A percentile compares a stretch with the other conserved stretches of the same genome.
phyloP scores from a whole-genome alignment of 2,797 vertebrate species.

The Vireo griseus region DNA sequence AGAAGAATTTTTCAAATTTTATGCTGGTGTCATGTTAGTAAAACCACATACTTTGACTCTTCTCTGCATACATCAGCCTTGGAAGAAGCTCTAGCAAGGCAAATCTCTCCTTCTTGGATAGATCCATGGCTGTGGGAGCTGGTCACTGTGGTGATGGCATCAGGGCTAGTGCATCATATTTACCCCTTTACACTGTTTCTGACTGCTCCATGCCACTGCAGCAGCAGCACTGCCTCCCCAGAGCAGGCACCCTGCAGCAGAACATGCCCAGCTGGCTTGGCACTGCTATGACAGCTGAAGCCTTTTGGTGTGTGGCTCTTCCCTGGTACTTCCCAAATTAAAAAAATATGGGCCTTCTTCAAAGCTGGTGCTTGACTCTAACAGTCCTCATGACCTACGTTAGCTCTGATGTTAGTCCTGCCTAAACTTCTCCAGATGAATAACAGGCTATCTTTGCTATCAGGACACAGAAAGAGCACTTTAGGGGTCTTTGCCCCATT shows the following conservation, averaged over 20 bases:
- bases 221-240: neutral
- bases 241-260: neutral
- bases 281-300: neutral
- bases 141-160: too few species aligned
- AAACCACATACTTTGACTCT: neutral
- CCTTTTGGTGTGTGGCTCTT: neutral
- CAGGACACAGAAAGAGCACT: neutral
- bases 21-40: neutral
- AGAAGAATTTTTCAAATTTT: neutral
- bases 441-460: neutral
- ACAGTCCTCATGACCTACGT: neutral
- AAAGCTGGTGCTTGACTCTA: neutral
- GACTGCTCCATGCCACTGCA: neutral
- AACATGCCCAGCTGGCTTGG: rapidly evolving
- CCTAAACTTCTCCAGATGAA: neutral
- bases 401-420: neutral
- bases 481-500: rapidly evolving
- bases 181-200: neutral
- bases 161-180: neutral
- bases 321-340: neutral
- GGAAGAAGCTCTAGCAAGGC: neutral
- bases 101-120: neutral
- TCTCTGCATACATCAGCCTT: neutral
- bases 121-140: neutral
- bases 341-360: neutral